Evolutionary conservation across 2,797 vertebrate species (phyloP).

Genomic region (Channa striata): DNA sequence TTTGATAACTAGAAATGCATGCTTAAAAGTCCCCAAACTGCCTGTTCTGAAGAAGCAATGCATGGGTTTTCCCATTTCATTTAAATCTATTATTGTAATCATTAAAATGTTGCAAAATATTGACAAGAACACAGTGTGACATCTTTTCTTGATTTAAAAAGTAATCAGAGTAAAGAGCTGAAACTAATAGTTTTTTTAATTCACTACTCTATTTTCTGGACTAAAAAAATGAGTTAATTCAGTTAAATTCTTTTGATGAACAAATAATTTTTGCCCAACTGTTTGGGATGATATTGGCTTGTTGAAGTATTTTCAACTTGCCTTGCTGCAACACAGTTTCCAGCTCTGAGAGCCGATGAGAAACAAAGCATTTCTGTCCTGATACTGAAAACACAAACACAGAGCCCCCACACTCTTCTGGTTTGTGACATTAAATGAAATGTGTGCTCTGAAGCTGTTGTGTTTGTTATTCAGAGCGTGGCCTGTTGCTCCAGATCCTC

Average conservation of each 20-base stretch:
- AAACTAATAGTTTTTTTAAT: too few relatives aligned
- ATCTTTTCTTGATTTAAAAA: not conserved
- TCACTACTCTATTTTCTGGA: too few relatives aligned
- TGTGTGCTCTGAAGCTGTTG: constrained; percentile 38
- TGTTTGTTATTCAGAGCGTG: constrained; percentile 68
- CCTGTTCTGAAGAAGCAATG: not conserved
- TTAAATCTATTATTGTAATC: too few relatives aligned
- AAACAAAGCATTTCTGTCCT: not conserved
- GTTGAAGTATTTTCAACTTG: not conserved
- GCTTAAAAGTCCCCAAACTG: not conserved
- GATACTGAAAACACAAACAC: constrained; percentile 14
- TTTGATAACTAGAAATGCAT: not conserved
- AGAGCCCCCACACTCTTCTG: not conserved
- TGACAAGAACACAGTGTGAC: not conserved
- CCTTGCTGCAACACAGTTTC: not conserved
- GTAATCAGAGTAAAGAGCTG: too few relatives aligned
- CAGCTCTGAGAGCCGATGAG: not conserved
- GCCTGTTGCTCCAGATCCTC: constrained; percentile 28
- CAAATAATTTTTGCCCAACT: not conserved
- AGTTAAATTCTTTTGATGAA: not conserved
- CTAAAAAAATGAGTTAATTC: too few relatives aligned
- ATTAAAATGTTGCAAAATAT: too few relatives aligned
- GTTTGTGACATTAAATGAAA: not conserved
- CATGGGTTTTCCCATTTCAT: too few relatives aligned
- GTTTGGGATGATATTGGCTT: not conserved